Percentiles rank a stretch among this genome's conserved stretches.
Evolutionary conservation across 2,888 invertebrate genomes (phyloP).

Genomic region (Lathronympha strigana): DNA sequence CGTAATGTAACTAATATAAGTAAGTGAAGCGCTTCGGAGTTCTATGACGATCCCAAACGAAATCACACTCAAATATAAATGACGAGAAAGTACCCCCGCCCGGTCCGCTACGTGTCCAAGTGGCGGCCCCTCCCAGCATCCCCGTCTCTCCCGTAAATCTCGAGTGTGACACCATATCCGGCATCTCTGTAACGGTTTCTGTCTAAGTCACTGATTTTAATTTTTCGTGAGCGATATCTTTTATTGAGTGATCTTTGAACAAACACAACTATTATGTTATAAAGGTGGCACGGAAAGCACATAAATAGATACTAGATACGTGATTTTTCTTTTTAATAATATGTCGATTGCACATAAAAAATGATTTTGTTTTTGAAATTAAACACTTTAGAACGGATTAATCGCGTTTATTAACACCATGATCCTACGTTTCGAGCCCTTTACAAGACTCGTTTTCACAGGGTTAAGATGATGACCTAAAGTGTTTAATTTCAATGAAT

Average conservation of each 20-base stretch:
- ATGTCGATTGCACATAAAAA: too few species aligned
- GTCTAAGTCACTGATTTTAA: conserved; percentile 51
- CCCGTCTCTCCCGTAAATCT: conserved; percentile 68
- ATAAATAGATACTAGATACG: too few species aligned
- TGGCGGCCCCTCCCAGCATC: conserved; percentile 55
- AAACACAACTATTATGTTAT: background rate
- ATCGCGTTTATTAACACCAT: too few species aligned
- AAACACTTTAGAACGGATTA: too few species aligned
- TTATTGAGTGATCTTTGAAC: background rate
- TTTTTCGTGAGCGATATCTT: background rate
- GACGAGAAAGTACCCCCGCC: conserved; percentile 73
- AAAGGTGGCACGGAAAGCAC: background rate
- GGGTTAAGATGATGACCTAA: too few species aligned
- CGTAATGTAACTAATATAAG: conserved; percentile 75
- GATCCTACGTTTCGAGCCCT: too few species aligned
- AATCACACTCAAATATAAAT: conserved; percentile 82
- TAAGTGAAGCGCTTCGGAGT: conserved; percentile 66
- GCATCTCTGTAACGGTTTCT: conserved; percentile 60
- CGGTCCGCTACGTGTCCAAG: conserved; percentile 74
- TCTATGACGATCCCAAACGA: conserved; percentile 73
- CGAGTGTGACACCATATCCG: conserved; percentile 70
- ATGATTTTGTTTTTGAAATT: too few species aligned
- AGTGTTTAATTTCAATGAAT: too few species aligned
- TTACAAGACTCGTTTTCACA: too few species aligned
- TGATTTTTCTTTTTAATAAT: too few species aligned